Evolutionary conservation across 2,797 vertebrate species (phyloP).

Genomic region (Spheniscus humboldti): DNA sequence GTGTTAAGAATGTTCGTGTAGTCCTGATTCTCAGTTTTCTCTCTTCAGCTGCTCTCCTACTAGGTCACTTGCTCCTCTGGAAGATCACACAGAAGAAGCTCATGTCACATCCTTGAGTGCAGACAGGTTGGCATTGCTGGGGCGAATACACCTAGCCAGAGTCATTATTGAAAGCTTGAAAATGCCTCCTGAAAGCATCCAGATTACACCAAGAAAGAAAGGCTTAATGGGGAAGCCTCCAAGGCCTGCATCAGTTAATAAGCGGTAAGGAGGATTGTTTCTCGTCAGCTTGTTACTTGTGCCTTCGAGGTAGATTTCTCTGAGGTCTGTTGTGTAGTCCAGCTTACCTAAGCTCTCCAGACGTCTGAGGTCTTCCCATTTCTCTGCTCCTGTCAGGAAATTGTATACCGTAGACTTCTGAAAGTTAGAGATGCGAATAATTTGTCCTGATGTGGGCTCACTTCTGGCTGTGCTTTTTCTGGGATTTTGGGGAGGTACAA

Average conservation of each 20-base stretch:
- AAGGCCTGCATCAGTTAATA: slow-evolving; percentile 70
- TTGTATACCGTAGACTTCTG: background rate
- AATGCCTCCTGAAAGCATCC: slow-evolving; percentile 61
- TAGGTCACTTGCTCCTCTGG: slow-evolving; percentile 24
- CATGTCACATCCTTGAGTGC: slow-evolving; percentile 55
- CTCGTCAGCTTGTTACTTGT: background rate
- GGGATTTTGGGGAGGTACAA: background rate
- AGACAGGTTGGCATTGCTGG: slow-evolving; percentile 79
- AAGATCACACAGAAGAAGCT: background rate
- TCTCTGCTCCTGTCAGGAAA: background rate
- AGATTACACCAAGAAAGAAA: slow-evolving; percentile 65
- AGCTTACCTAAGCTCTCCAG: background rate
- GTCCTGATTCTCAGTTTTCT: background rate
- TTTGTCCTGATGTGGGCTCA: background rate
- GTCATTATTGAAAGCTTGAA: slow-evolving; percentile 81
- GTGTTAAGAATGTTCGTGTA: background rate
- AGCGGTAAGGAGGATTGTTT: slow-evolving; percentile 73
- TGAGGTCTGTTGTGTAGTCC: too few species aligned
- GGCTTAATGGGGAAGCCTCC: slow-evolving; percentile 76
- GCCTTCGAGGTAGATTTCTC: background rate
- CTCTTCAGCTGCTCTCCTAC: slow-evolving; percentile 19
- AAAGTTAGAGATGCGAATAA: background rate
- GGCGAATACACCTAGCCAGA: slow-evolving; percentile 75
- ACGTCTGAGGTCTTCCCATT: background rate
- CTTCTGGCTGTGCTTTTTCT: background rate